phyloP scores from a whole-genome alignment of 2,888 invertebrate genomes.

The Cylloceria caligata region DNA sequence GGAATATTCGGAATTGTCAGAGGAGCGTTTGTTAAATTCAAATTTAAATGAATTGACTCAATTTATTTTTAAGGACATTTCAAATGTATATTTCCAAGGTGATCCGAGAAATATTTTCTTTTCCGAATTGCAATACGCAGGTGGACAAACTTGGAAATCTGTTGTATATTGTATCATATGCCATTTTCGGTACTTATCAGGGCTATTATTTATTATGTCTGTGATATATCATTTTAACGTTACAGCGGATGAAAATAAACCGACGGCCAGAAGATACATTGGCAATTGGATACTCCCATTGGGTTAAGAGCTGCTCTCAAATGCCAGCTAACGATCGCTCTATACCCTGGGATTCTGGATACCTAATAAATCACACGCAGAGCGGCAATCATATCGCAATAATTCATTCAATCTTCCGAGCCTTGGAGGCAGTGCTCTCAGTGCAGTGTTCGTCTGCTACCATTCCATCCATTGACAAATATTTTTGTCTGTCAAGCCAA shows the following conservation, averaged over 20 bases:
- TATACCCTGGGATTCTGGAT: constrained; percentile 40
- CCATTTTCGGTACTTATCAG: constrained; percentile 10
- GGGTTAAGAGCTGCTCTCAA: constrained; percentile 32
- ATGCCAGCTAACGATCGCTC: constrained; percentile 29
- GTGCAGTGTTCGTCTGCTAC: background rate
- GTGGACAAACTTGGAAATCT: background rate
- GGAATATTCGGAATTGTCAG: background rate
- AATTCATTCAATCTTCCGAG: constrained; percentile 49
- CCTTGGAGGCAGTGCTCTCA: background rate
- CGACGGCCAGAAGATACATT: constrained; percentile 42
- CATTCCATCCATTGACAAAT: constrained; percentile 6
- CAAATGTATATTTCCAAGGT: background rate
- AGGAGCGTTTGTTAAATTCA: background rate
- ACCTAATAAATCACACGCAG: constrained; percentile 48
- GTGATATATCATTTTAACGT: constrained; percentile 40
- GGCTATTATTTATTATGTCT: constrained; percentile 29
- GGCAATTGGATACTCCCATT: constrained; percentile 50
- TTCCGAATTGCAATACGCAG: background rate
- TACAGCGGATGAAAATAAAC: constrained; percentile 23
- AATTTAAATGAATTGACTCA: background rate
- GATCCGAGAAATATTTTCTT: no score
- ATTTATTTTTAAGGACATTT: background rate
- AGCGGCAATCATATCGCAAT: constrained; percentile 53
- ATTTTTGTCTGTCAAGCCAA: constrained; percentile 10
- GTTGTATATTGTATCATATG: no score